Conservation (phyloP, 2,888 invertebrate species). For the Baronia brevicornis region DNA sequence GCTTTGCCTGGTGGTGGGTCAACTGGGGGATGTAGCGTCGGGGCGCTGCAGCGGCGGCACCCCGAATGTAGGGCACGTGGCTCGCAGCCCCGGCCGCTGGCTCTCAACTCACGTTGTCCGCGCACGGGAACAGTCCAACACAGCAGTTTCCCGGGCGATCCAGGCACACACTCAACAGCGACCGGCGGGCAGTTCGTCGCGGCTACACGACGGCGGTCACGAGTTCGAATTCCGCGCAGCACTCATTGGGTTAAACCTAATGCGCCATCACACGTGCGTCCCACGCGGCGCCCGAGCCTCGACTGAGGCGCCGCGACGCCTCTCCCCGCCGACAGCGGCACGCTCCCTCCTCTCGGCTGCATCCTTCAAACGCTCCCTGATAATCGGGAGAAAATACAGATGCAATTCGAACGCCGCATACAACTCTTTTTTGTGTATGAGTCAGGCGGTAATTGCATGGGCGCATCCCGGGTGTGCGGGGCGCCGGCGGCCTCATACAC, state of each 20-base stretch:
- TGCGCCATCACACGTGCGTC: conserved; percentile 40
- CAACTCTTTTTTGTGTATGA: conserved; percentile 61
- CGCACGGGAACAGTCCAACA: conserved; percentile 57
- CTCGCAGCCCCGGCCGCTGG: conserved; percentile 44
- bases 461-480: too few relatives aligned
- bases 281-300: conserved; percentile 40
- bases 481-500: too few relatives aligned
- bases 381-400: conserved; percentile 70
- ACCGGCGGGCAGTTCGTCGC: conserved; percentile 31
- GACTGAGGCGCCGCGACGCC: conserved; percentile 54
- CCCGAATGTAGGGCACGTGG: conserved; percentile 67
- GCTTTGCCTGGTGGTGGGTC: conserved; percentile 51
- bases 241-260: conserved; percentile 53
- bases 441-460: conserved; percentile 60
- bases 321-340: conserved; percentile 19
- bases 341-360: conserved; percentile 43
- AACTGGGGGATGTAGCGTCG: conserved; percentile 50
- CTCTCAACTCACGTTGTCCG: conserved; percentile 68
- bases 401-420: conserved; percentile 67
- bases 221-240: conserved; percentile 46
- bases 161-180: conserved; percentile 50
- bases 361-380: conserved; percentile 66
- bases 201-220: conserved; percentile 38
- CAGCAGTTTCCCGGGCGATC: conserved; percentile 39
- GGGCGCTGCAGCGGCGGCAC: conserved; percentile 55